Percentiles rank a stretch among this genome's conserved stretches.
phyloP scores from a whole-genome alignment of 2,113 vertebrate genomes.

The Pedetes capensis region DNA sequence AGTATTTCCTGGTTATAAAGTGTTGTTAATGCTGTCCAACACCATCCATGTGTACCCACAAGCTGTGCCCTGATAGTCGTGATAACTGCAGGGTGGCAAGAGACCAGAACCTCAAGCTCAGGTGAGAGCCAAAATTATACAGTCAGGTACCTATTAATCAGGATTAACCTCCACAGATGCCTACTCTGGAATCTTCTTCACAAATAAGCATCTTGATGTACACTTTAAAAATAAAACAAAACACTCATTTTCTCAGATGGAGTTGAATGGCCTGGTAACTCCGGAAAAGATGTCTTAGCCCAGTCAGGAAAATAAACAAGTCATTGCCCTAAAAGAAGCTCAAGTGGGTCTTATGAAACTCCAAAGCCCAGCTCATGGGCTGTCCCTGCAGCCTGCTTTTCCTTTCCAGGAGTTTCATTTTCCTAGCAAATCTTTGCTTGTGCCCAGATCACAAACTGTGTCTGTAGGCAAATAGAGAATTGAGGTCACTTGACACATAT shows the following conservation, averaged over 20 bases:
- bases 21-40: background rate
- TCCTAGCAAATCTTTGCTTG: background rate
- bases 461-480: background rate
- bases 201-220: constrained; percentile 69
- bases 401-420: background rate
- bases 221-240: constrained; percentile 73
- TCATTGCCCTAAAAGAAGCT: background rate
- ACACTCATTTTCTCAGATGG: constrained; percentile 70
- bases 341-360: background rate
- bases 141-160: constrained; percentile 67
- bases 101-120: constrained; percentile 58
- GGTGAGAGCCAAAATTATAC: constrained; percentile 65
- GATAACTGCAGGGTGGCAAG: constrained; percentile 66
- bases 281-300: constrained; percentile 54
- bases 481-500: background rate
- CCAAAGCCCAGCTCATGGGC: background rate
- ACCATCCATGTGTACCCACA: background rate
- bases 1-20: constrained; percentile 4
- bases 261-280: constrained; percentile 41
- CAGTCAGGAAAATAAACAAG: constrained; percentile 5
- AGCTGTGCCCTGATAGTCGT: constrained; percentile 46
- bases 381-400: background rate
- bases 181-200: constrained; percentile 53
- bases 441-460: background rate
- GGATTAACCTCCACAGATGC: constrained; percentile 69